Evolutionary conservation across 2,113 vertebrate genomes (phyloP), one percentile per base, ranked within the genome.

Genomic region (Choloepus hoffmanni): DNA sequence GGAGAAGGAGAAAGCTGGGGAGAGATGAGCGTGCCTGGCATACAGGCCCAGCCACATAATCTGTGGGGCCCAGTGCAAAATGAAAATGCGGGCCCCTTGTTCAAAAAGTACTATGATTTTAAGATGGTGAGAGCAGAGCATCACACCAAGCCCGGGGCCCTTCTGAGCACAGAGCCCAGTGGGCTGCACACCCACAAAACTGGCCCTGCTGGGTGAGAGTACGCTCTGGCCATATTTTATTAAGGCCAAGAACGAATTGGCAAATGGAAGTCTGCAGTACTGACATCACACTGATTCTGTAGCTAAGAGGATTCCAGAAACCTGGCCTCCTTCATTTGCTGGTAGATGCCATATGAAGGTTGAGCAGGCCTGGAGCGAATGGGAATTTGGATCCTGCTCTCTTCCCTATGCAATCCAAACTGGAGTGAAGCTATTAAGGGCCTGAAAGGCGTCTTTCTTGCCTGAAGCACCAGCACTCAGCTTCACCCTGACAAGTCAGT

Each of bases 181-280:
- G 0, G 0, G 4, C 11, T 18, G 16, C 18, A 40, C 1, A 18
- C 2, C 50, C 72, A 12, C 0, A 2, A 50, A 63, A 30, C 40
- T 1, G 7, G 86, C 16, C 68, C 86, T 18, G 7, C 26, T 7
- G 30, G 12, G 40, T 6, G 43, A 10, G 48, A 33, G n/a, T 33
- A 21, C 19, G 3, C 55, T 36, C 60, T n/a, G 48, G 82, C 36
- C 15, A 1, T 9, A 3, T 45, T 24, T 62, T 40, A 73, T 11
- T 40, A 28, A 53, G 19, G 26, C 53, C 87, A 74, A 53, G 76
- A 14, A 13, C 40, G 5, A 28, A 83, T 2, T 18, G 8, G n/a
- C 43, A 63, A 53, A 63, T 63, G 23, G 30, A 50, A 43, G 67
- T 62, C 60, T 68, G 60, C 33, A 13, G 43, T 16, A 9, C 65